A percentile compares a stretch with the other conserved stretches of the same genome.
Conservation (phyloP, 2,113 vertebrate genomes). For the Salvelinus sp. region DNA sequence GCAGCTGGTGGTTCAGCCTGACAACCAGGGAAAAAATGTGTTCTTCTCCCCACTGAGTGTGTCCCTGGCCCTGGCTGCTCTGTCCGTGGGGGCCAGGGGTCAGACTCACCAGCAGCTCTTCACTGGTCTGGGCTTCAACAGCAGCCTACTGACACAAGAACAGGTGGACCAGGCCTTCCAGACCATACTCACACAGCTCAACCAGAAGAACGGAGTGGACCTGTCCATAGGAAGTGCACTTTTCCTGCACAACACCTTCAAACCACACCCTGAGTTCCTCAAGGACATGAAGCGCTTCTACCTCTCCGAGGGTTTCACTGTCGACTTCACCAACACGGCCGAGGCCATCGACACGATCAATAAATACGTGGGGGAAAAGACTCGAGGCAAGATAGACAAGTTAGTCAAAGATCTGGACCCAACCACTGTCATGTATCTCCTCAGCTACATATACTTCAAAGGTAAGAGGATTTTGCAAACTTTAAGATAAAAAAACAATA, state of each 20-base stretch:
- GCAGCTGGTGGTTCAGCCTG: constrained; percentile 51
- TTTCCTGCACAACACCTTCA: constrained; percentile 52
- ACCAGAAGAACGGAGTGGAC: constrained; percentile 17
- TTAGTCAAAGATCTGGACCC: constrained; percentile 53
- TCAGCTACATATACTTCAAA: constrained; percentile 75
- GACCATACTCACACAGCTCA: constrained; percentile 26
- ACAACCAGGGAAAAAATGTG: constrained; percentile 67
- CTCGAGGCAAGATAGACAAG: constrained; percentile 64
- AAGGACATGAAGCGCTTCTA: constrained; percentile 57
- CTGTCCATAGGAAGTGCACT: constrained; percentile 55
- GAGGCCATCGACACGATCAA: constrained; percentile 60
- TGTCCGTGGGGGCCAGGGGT: constrained; percentile 69
- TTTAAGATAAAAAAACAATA: too few relatives aligned
- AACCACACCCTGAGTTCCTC: constrained; percentile 51
- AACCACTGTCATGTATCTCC: constrained; percentile 67
- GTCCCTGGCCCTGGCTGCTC: constrained; percentile 71
- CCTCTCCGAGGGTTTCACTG: constrained; percentile 55
- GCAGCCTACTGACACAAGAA: constrained; percentile 19
- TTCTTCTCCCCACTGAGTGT: constrained; percentile 80
- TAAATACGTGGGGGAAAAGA: constrained; percentile 59
- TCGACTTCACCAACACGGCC: constrained; percentile 53
- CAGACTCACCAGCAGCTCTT: constrained; percentile 72
- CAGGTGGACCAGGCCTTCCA: constrained; percentile 49
- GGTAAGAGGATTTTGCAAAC: constrained; percentile 48
- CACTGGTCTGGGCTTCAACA: constrained; percentile 60